Conservation (phyloP, 2,888 invertebrate genomes). For the Meandrusa payeni region DNA sequence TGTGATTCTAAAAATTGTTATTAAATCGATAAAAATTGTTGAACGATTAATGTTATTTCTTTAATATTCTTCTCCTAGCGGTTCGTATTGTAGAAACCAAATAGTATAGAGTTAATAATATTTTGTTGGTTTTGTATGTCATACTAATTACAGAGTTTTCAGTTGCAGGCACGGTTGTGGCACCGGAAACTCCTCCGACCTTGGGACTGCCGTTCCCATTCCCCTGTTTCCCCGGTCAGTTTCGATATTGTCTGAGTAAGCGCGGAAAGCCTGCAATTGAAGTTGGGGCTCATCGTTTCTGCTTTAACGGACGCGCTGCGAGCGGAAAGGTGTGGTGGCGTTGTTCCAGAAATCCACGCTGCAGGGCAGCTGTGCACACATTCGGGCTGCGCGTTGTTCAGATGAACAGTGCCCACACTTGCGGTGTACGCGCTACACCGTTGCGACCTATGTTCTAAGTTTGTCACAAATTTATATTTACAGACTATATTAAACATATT, state of each 20-base stretch:
- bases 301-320: conserved; percentile 73
- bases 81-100: background rate
- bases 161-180: conserved; percentile 61
- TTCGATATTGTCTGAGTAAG: conserved; percentile 74
- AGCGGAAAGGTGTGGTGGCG: conserved; percentile 78
- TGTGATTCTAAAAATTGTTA: background rate
- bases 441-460: conserved; percentile 69
- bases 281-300: conserved; percentile 73
- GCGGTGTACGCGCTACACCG: conserved; percentile 72
- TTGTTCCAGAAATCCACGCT: conserved; percentile 72
- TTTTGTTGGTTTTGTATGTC: no score
- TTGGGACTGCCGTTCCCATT: conserved; percentile 71
- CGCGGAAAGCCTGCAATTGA: conserved; percentile 74
- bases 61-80: no score
- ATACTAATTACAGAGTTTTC: no score
- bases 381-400: conserved; percentile 73
- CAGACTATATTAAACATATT: conserved; percentile 16
- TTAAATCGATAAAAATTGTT: no score
- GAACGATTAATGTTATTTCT: background rate
- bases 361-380: conserved; percentile 73
- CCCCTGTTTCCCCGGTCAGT: conserved; percentile 73
- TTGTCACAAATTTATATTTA: conserved; percentile 4
- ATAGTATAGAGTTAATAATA: background rate
- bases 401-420: conserved; percentile 76
- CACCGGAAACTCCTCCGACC: conserved; percentile 57